A percentile compares a stretch with the other conserved stretches of the same genome.
phyloP scores from a whole-genome alignment of 2,888 invertebrate species.

The Caenorhabditis sp. region DNA sequence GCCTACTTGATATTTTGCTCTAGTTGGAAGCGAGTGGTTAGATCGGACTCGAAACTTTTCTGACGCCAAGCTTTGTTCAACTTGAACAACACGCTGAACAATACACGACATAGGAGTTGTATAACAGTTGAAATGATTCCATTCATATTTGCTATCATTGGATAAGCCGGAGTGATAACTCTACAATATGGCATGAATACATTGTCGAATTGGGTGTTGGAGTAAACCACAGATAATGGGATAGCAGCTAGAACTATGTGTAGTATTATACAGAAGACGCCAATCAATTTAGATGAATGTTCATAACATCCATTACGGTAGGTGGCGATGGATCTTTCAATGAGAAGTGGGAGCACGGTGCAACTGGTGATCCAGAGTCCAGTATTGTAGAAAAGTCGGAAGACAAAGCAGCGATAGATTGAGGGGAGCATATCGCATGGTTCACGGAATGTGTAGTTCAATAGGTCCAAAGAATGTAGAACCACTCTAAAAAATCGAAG shows the following conservation, averaged over 20 bases:
- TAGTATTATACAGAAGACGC: neutral
- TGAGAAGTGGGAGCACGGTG: slow-evolving; percentile 8
- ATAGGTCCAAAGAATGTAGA: slow-evolving; percentile 22
- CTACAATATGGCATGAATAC: slow-evolving; percentile 30
- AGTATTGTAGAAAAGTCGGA: slow-evolving; percentile 22
- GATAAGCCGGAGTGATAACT: slow-evolving; percentile 15
- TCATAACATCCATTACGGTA: slow-evolving; percentile 10
- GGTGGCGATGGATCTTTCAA: slow-evolving; percentile 21
- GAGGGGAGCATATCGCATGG: slow-evolving; percentile 25
- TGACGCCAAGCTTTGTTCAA: neutral
- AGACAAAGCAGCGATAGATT: slow-evolving; percentile 29
- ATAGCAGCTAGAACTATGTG: slow-evolving; percentile 13
- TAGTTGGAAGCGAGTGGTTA: slow-evolving; percentile 21
- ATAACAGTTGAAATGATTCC: neutral
- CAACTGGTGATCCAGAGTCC: slow-evolving; percentile 25
- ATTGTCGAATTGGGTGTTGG: slow-evolving; percentile 11
- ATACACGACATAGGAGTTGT: slow-evolving; percentile 9
- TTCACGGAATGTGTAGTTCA: slow-evolving; percentile 14
- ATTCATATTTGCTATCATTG: slow-evolving; percentile 10
- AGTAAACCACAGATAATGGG: slow-evolving; percentile 19
- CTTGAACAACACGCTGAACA: slow-evolving; percentile 9
- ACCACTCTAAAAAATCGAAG: slow-evolving; percentile 7
- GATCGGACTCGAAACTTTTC: neutral
- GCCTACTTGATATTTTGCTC: slow-evolving; percentile 25
- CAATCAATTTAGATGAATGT: slow-evolving; percentile 7